Conservation (phyloP, 2,888 invertebrate genomes). For the Cantharis lateralis region DNA sequence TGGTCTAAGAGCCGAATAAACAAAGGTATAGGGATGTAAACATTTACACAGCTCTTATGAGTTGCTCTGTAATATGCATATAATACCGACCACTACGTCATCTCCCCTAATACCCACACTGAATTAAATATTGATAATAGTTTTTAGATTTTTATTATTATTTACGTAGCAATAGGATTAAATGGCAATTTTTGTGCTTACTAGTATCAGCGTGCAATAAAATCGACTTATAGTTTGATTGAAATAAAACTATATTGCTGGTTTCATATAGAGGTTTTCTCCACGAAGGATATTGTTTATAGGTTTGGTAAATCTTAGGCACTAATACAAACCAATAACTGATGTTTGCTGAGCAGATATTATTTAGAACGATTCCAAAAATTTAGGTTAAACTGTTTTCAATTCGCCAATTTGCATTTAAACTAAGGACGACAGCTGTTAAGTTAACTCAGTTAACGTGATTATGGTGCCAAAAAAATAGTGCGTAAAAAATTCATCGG, state of each 20-base stretch:
- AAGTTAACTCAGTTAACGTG: neutral
- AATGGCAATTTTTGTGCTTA: neutral
- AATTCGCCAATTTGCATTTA: neutral
- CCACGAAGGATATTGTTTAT: neutral
- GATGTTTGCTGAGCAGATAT: neutral
- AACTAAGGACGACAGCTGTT: neutral
- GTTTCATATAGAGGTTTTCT: neutral
- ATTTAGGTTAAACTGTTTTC: neutral
- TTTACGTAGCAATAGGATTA: too few species aligned
- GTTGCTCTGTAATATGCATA: constrained; percentile 42
- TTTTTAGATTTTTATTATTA: neutral
- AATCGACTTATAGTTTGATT: neutral
- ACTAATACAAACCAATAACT: neutral
- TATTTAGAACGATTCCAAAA: neutral
- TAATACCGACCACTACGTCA: constrained; percentile 32
- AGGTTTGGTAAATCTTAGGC: neutral
- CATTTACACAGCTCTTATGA: constrained; percentile 52
- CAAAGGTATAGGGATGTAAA: constrained; percentile 47
- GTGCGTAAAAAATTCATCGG: neutral
- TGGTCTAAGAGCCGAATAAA: constrained; percentile 46
- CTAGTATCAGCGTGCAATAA: neutral
- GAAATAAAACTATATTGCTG: neutral
- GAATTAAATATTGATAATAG: neutral
- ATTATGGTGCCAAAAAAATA: neutral
- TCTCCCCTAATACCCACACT: constrained; percentile 13